Evolutionary conservation across 2,888 invertebrate genomes (phyloP), one percentile per base, ranked within the genome.

Genomic region (Pardosa pseudoannulata): DNA sequence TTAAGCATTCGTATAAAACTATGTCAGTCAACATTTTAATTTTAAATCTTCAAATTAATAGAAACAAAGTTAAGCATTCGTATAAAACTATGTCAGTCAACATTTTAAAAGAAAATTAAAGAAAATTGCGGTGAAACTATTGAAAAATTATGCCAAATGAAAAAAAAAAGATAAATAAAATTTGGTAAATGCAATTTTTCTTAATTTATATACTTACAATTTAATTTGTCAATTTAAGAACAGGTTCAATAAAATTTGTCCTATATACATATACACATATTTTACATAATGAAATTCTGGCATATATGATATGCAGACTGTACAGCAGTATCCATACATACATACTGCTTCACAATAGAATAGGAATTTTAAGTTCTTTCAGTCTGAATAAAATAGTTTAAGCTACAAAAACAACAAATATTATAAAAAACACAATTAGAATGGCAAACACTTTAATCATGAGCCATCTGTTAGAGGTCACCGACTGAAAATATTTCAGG

Each of bases 381-480:
- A 16, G 6, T 29, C 29, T 6, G 31, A n/a, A 67, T 67, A 67
- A 32, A 32, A 32, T 32, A 27, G 9, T 67, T 88, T 71, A 89
- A 16, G 89, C 88, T 39, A 89, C 78, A 80, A 99, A 98, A 90
- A 99, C 95, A 91, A 99, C 96, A 93, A 99, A 99, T 92, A 99
- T 97, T 92, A 99, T 96, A 92, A 99, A 99, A 94, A 99, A 99
- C 91, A 98, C 96, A 94, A 99, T 98, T 79, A 99, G 94, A 88
- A 99, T 97, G 76, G 96, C 99, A 93, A 99, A 99, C 89, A 99
- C 95, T 94, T 99, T 99, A 90, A 99, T 96, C 98, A 99, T 99
- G 39, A 99, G 94, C 95, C 98, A 99, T 90, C 99, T 94, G 93
- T 99, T 99, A 88, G 97, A 97, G 19, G 98, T 96, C 46, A 99